Evolutionary conservation across 2,888 invertebrate species (phyloP), one percentile per base, ranked within the genome.

Genomic region (Sympetrum striolatum): DNA sequence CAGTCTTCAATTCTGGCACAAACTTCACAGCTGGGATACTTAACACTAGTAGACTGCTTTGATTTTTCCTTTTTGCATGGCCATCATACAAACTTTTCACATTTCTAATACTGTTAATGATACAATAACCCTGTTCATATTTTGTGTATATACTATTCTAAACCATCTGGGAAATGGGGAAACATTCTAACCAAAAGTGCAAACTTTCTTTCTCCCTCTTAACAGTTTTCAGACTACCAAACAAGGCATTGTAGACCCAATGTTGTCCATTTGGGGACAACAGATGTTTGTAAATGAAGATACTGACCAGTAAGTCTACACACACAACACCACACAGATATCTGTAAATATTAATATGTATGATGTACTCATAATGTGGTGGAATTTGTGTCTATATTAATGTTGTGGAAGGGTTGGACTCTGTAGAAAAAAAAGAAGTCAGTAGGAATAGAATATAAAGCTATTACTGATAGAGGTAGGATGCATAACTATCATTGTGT

Each of bases 191-290:
- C 91, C 91, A 92, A 92, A 92, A 92, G 92, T 92, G 92, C 92
- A 92, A 92, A 92, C 92, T 92, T 92, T 91, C 92, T 92, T 91
- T 92, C 86, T 91, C 91, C 91, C 91, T 91, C 90, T 91, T 91
- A 93, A 94, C 94, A 95, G 95, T 95, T 95, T 95, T 95, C 95
- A 95, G 94, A 95, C 95, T 93, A 94, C 94, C 93, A 98, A 98
- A 96, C 97, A 97, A 96, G 98, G 98, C 96, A 98, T 98, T 96
- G 97, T 98, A 96, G 98, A 98, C 96, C 98, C 98, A 96, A 98
- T 98, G 98, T 97, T 98, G 96, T 98, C 97, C 95, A 98, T 98
- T 96, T 98, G 98, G 98, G 98, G 98, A 95, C 98, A 98, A 96
- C 98, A 98, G 96, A 97, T 98, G 96, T 98, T 98, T 96, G 97